A percentile compares a stretch with the other conserved stretches of the same genome.
phyloP scores from a whole-genome alignment of 1,140 invertebrate genomes.

The Glossosoma conforme region DNA sequence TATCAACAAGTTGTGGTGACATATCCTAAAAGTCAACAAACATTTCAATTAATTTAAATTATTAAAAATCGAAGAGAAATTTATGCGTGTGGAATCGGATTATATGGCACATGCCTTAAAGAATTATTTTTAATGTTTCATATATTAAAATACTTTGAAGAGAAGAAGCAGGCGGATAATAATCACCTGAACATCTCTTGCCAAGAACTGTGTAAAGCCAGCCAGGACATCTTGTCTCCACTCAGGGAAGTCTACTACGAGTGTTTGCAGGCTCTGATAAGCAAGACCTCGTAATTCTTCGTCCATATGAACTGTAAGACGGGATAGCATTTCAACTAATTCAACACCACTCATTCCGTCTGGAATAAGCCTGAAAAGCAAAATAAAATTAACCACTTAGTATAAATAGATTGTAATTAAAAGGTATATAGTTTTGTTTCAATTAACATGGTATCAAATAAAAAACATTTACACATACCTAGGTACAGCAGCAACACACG shows the following conservation, averaged over 20 bases:
- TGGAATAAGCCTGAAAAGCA: slow-evolving; percentile 72
- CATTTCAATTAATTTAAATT: too few relatives aligned
- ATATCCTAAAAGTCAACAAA: slow-evolving; percentile 38
- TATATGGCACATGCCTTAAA: too few relatives aligned
- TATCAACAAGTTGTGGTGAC: slow-evolving; percentile 79
- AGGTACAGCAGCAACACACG: slow-evolving; percentile 97
- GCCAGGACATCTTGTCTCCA: slow-evolving; percentile 95
- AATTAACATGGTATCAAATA: too few relatives aligned
- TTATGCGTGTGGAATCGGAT: too few relatives aligned
- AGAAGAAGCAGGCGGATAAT: too few relatives aligned
- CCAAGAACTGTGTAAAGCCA: slow-evolving; percentile 93
- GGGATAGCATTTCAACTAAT: slow-evolving; percentile 84
- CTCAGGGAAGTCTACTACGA: slow-evolving; percentile 93
- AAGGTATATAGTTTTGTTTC: not conserved
- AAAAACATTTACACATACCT: slow-evolving; percentile 35
- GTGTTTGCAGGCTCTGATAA: slow-evolving; percentile 92
- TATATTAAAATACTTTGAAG: too few relatives aligned
- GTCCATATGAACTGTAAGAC: slow-evolving; percentile 91
- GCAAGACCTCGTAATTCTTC: slow-evolving; percentile 86
- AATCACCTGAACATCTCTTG: slow-evolving; percentile 77
- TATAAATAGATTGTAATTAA: not conserved
- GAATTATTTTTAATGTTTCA: too few relatives aligned
- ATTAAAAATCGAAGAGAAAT: too few relatives aligned
- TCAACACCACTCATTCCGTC: slow-evolving; percentile 94
- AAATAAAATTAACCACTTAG: not conserved